Percentiles rank a stretch among this genome's conserved stretches.
Conservation (phyloP, 1,140 invertebrate genomes). For the Heliconius himera region DNA sequence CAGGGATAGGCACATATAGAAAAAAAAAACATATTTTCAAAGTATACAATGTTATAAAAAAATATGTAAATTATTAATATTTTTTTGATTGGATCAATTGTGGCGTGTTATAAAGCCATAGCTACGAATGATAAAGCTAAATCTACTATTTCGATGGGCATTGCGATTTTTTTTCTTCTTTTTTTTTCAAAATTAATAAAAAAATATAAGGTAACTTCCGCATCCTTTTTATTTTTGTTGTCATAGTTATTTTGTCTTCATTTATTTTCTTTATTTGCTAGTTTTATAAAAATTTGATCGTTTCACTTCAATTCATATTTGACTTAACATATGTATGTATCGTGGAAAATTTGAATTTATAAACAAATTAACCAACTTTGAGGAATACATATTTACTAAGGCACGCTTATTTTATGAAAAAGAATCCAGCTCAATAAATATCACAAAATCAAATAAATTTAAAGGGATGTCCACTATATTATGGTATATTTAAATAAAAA, state of each 20-base stretch:
- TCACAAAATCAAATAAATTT: not conserved
- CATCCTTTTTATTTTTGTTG: not conserved
- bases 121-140: too few species aligned
- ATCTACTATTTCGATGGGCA: too few species aligned
- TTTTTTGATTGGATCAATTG: too few species aligned
- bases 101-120: too few species aligned
- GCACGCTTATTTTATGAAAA: constrained; percentile 19
- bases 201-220: not conserved
- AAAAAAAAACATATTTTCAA: too few species aligned
- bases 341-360: not conserved
- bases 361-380: constrained; percentile 64
- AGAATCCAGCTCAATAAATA: not conserved
- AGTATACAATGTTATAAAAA: too few species aligned
- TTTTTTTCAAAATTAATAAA: not conserved
- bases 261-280: constrained; percentile 31
- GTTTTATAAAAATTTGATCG: constrained; percentile 26
- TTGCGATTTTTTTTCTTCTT: too few species aligned
- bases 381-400: constrained; percentile 48
- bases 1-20: too few species aligned
- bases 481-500: not conserved
- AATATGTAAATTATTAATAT: too few species aligned
- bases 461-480: not conserved
- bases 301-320: constrained; percentile 4
- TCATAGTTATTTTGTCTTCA: constrained; percentile 43
- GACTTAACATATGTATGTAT: not conserved